Conservation (phyloP, 2,113 vertebrate species). For the Corythoichthys haematopterus region DNA sequence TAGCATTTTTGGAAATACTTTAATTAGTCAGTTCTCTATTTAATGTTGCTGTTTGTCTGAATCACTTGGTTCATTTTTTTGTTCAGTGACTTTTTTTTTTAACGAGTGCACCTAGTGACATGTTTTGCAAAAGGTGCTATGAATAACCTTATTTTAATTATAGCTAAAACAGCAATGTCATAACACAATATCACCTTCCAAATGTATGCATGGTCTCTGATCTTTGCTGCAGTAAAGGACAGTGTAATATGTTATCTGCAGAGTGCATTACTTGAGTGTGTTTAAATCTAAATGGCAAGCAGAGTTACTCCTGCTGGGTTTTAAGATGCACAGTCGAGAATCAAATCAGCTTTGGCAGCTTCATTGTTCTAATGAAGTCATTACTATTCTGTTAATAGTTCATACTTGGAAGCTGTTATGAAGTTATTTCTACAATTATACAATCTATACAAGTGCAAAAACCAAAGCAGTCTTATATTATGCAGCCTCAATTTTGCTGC, state of each 20-base stretch:
- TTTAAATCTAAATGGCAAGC: slow-evolving; percentile 55
- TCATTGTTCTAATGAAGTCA: slow-evolving; percentile 64
- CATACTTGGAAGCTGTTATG: slow-evolving; percentile 43
- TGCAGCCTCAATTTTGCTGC: slow-evolving; percentile 15
- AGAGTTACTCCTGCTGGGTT: slow-evolving; percentile 36
- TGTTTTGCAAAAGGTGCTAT: too few species aligned
- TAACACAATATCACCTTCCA: not conserved
- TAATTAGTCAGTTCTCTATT: too few species aligned
- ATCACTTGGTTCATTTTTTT: not conserved
- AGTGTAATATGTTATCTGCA: slow-evolving; percentile 31
- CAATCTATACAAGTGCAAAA: slow-evolving; percentile 12
- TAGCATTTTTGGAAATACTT: too few species aligned
- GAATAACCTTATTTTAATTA: not conserved
- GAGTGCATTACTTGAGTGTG: slow-evolving; percentile 30
- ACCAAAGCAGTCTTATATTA: slow-evolving; percentile 6
- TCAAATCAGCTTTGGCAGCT: slow-evolving; percentile 47
- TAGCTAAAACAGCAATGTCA: not conserved
- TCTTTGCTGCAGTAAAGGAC: slow-evolving; percentile 15
- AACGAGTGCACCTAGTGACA: too few species aligned
- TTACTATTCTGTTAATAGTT: slow-evolving; percentile 59
- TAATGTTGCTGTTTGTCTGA: not conserved
- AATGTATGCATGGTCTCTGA: not conserved
- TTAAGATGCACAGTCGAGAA: slow-evolving; percentile 43
- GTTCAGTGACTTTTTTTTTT: not conserved
- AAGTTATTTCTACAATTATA: slow-evolving; percentile 29